These are phyloP conservation scores for Agapornis roseicollis DNA, from an alignment of 2,113 vertebrate species.

Conservation along the genomic window DNA sequence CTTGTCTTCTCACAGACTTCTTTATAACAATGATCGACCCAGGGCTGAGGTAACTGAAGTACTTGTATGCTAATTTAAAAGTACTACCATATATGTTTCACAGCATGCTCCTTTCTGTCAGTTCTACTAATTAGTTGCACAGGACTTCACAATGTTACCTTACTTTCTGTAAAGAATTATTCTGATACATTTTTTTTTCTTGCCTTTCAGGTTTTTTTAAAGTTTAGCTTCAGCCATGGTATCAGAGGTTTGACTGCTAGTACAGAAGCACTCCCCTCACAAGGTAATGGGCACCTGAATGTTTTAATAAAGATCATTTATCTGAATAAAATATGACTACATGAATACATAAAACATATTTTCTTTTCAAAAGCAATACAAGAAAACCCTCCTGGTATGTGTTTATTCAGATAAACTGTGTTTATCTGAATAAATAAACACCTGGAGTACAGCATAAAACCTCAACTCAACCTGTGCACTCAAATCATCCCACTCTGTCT, in stretches of 20 bases:
- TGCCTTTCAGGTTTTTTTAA: neutral
- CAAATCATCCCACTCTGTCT: neutral
- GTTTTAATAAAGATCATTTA: neutral
- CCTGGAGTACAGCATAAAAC: neutral
- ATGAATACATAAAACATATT: neutral
- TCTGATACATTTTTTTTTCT: neutral
- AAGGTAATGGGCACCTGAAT: neutral
- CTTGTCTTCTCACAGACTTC: neutral
- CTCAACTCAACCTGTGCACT: neutral
- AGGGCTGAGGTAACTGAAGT: neutral
- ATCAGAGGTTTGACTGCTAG: neutral
- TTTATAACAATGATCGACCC: neutral
- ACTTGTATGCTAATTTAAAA: neutral
- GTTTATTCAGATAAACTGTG: no score
- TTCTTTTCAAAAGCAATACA: neutral
- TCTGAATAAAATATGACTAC: neutral
- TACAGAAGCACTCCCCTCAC: neutral
- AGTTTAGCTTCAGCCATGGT: neutral
- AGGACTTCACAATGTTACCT: neutral
- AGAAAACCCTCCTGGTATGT: neutral
- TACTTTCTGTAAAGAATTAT: neutral
- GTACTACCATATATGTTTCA: neutral
- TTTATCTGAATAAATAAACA: neutral
- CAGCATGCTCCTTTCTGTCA: neutral
- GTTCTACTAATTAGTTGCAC: neutral